Percentiles rank a stretch among this genome's conserved stretches.
Evolutionary conservation across 2,888 invertebrate genomes (phyloP).

Genomic region (Hartigia nigra): DNA sequence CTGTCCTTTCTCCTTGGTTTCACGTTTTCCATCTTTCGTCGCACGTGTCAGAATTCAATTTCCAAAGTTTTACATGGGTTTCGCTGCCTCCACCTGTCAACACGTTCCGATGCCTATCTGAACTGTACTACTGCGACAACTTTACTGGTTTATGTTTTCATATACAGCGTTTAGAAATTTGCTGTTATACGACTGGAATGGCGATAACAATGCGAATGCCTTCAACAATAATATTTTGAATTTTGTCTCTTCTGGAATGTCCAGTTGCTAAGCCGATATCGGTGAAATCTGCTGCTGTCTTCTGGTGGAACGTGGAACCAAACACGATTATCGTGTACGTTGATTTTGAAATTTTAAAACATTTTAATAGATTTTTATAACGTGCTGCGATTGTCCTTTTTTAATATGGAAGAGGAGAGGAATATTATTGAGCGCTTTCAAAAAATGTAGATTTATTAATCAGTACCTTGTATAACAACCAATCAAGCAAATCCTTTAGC

Average conservation of each 20-base stretch:
- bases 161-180: not conserved
- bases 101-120: not conserved
- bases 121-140: not conserved
- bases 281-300: not conserved
- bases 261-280: too few species aligned
- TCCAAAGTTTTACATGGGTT: not conserved
- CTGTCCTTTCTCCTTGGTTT: not conserved
- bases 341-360: not conserved
- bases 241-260: not conserved
- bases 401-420: not conserved
- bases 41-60: not conserved
- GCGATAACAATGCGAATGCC: not conserved
- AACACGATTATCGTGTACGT: not conserved
- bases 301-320: not conserved
- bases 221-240: constrained; percentile 4
- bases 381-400: not conserved
- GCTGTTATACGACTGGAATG: not conserved
- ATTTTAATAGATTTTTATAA: not conserved
- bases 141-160: not conserved
- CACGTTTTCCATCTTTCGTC: not conserved
- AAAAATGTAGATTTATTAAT: not conserved
- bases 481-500: not conserved
- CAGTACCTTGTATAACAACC: not conserved
- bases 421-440: not conserved
- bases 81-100: not conserved